phyloP scores from a whole-genome alignment of 2,888 invertebrate genomes.

The Tipula vernalis region DNA sequence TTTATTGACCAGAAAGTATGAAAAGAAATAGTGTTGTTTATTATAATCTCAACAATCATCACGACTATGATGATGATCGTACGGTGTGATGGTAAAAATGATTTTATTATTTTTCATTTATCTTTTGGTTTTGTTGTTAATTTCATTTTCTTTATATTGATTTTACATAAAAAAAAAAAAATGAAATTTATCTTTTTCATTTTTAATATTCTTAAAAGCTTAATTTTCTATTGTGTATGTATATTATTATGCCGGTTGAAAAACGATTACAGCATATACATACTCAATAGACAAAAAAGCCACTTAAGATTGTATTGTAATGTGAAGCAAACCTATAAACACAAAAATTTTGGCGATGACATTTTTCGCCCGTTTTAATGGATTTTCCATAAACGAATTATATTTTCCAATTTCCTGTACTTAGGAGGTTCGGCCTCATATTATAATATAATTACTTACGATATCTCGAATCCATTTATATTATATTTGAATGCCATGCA shows the following conservation, averaged over 20 bases:
- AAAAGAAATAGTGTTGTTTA: background rate
- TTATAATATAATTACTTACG: background rate
- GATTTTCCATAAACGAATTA: background rate
- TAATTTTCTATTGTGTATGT: background rate
- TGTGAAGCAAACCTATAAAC: background rate
- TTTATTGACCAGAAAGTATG: background rate
- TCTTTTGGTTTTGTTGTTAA: background rate
- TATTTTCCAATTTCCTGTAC: background rate
- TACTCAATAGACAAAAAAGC: background rate
- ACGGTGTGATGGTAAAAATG: background rate
- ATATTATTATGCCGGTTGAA: background rate
- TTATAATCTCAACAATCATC: background rate
- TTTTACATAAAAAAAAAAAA: background rate
- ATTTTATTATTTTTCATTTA: background rate
- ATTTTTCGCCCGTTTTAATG: background rate
- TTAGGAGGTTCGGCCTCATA: background rate
- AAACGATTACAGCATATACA: background rate
- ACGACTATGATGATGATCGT: background rate
- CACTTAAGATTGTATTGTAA: background rate
- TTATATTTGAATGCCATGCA: background rate
- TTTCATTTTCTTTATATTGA: background rate
- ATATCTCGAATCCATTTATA: background rate
- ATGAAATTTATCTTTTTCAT: background rate
- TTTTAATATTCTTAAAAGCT: background rate
- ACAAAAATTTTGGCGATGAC: background rate